Base-by-base conservation (phyloP, 2,797 vertebrate genomes). In the Enteromius radiatus region DNA sequence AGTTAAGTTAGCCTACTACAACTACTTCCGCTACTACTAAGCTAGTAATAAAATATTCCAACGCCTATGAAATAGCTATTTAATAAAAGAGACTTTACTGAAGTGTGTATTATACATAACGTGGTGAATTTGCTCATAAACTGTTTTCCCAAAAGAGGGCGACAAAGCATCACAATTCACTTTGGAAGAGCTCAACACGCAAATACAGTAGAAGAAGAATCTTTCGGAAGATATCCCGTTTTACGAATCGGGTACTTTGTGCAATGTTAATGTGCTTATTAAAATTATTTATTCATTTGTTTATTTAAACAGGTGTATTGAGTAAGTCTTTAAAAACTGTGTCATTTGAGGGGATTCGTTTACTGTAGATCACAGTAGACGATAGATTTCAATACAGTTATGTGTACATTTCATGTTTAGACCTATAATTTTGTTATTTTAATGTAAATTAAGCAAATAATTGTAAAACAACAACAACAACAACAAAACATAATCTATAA, bases 141-240 rank as follows among this genome's bases (percentile, higher is more conserved):
- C 23, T 15, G 19, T 21, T 28, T 33, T 23, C 19, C 64, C 81
- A 61, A 47, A 76, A 76, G 74, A 76, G 74, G 81, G 81, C 21
- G 65, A 69, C 65, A 83, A 3, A 77, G 52, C 81, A 45, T 77
- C 38, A 77, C n/a, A 36, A 21, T 74, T 64, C 14, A 38, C 2
- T 23, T 1, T 6, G 5, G 3, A 38, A 15, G 10, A 3, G n/a
- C 49, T 70, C 23, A 45, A 2, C 5, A 1, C 0, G 19, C 15
- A n/a, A n/a, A 52, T 1, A 33, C 45, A n/a, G 28, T 47, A n/a
- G 5, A 54, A 52, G 49, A 2, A 14, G 2, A 31, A 21, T 19
- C 45, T 49, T 21, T 19, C 43, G 5, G 26, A 52, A 19, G 15
- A n/a, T n/a, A 73, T 73, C 19, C 17, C 5, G 21, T 5, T 75